Evolutionary conservation across 2,797 vertebrate species (phyloP), one percentile per base, ranked within the genome.

Genomic region (Tamandua tetradactyla): DNA sequence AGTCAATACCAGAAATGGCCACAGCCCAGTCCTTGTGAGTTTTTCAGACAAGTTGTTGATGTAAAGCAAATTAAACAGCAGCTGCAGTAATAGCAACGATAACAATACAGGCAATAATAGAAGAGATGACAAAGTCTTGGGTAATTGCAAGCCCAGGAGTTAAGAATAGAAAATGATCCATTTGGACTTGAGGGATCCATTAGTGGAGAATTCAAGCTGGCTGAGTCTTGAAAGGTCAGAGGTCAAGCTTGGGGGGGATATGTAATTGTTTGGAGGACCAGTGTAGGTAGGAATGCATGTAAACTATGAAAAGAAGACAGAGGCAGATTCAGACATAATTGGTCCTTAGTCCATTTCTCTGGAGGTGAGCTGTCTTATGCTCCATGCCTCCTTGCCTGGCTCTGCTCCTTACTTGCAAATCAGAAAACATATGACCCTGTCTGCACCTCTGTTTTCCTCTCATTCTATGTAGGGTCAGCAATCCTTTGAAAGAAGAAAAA

Each of bases 331-430:
- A 57, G 66, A 27, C 4, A 49, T 18, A 27, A 1, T 5, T 6
- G 9, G 49, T 62, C 57, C 40, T 55, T 14, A 0, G 30, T 81
- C 61, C 10, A 7, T 44, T 85, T 82, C 68, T 86, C 30, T 49
- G 55, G 57, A 83, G 25, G 86, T 32, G 4, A 13, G 25, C 23
- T 40, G 75, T 37, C 25, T 27, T 6, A 2, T 10, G n/a, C 15
- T n/a, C 40, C 14, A 6, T 1, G 7, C 13, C 3, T 47, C 42
- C 49, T 69, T 61, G 47, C 30, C 59, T 76, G 27, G 15, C 30
- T 66, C 62, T 85, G 64, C 18, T 66, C 12, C 47, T 86, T 80
- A 44, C 7, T 76, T 75, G 47, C 22, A 92, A 85, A 74, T 44
- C 68, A 20, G 69, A 62, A 78, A 64, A 30, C 66, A 61, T 6